These are phyloP conservation scores for Ornithoptera alexandrae DNA, from an alignment of 2,888 invertebrate genomes.

Conservation along the genomic window DNA sequence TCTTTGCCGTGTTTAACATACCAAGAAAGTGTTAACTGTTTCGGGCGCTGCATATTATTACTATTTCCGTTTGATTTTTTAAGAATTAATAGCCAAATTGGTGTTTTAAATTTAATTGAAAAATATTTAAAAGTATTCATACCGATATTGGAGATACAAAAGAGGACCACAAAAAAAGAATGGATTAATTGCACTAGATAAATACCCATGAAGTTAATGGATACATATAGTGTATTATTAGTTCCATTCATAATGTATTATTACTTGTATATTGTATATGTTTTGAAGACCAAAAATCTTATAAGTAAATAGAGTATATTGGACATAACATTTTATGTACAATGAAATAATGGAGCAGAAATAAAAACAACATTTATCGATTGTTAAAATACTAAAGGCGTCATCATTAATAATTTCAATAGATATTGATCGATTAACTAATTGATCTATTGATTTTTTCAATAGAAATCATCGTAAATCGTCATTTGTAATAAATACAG, in stretches of 20 bases:
- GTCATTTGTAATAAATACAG: no score
- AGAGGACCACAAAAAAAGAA: no score
- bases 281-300: neutral
- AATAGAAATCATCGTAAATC: neutral
- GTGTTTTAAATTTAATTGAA: no score
- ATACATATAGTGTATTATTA: no score
- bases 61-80: neutral
- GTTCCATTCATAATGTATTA: no score
- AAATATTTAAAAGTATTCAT: no score
- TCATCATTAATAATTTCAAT: no score
- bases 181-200: no score
- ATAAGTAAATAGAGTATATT: neutral
- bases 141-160: no score
- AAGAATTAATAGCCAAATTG: neutral
- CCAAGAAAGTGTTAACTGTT: slow-evolving; percentile 45
- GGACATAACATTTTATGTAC: neutral
- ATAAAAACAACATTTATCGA: neutral
- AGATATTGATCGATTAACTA: neutral
- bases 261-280: no score
- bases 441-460: neutral
- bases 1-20: slow-evolving; percentile 55
- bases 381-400: no score
- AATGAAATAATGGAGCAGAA: neutral
- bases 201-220: no score
- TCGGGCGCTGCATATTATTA: slow-evolving; percentile 2